These are phyloP conservation scores for Sebastiscus albofasciatus DNA, from an alignment of 2,797 vertebrate genomes.

Conservation along the genomic window DNA sequence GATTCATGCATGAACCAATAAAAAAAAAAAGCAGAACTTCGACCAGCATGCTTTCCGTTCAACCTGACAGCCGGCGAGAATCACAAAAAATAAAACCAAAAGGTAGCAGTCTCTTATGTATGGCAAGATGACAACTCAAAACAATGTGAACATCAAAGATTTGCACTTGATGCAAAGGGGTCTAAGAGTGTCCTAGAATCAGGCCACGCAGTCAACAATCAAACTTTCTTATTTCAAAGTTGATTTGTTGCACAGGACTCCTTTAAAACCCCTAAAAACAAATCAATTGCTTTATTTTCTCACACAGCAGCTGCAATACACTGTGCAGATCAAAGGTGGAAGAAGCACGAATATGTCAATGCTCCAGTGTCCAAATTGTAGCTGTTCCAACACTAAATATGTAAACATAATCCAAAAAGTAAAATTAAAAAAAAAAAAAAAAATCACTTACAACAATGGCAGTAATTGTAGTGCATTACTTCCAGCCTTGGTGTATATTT, in stretches of 20 bases:
- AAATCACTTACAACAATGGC: neutral
- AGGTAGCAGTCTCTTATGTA: slow-evolving; percentile 2
- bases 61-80: slow-evolving; percentile 36
- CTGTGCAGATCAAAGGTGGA: slow-evolving; percentile 45
- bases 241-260: slow-evolving; percentile 36
- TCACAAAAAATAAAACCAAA: slow-evolving; percentile 16
- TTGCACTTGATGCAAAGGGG: slow-evolving; percentile 34
- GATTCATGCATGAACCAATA: slow-evolving; percentile 63
- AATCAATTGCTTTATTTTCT: slow-evolving; percentile 67
- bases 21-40: slow-evolving; percentile 26
- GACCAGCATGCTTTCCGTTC: slow-evolving; percentile 65
- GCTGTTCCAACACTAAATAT: neutral
- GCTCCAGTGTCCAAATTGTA: neutral
- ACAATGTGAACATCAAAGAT: slow-evolving; percentile 25
- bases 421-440: neutral
- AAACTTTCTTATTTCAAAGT: neutral
- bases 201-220: slow-evolving; percentile 1
- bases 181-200: slow-evolving; percentile 33
- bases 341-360: neutral
- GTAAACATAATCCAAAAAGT: neutral
- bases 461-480: neutral
- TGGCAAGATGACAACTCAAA: slow-evolving; percentile 45
- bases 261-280: slow-evolving; percentile 36
- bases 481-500: slow-evolving; percentile 22
- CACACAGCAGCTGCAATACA: slow-evolving; percentile 76